phyloP scores from a whole-genome alignment of 1,140 invertebrate genomes.

The Chymomyza costata region DNA sequence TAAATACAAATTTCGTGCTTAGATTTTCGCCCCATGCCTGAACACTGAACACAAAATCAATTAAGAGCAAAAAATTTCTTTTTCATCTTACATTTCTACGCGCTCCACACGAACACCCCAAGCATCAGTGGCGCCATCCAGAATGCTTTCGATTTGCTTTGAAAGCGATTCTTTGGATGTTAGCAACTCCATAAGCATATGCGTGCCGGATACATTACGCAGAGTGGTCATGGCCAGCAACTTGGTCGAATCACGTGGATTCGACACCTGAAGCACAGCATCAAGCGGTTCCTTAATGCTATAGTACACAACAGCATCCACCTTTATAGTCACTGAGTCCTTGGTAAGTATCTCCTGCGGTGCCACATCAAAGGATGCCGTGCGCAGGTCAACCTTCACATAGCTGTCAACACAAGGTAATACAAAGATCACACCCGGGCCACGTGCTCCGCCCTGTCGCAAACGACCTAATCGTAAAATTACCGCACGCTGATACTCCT shows the following conservation, averaged over 20 bases:
- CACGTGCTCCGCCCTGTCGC: conserved; percentile 68
- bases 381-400: conserved; percentile 88
- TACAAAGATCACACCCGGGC: conserved; percentile 90
- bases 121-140: conserved; percentile 89
- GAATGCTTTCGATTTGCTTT: conserved; percentile 47
- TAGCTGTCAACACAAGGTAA: conserved; percentile 92
- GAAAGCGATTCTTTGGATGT: conserved; percentile 91
- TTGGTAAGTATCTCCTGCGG: conserved; percentile 87
- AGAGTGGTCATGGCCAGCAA: conserved; percentile 90
- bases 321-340: conserved; percentile 93
- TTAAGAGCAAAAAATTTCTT: conserved; percentile 56
- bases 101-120: conserved; percentile 98
- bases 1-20: no score
- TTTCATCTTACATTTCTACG: conserved; percentile 90
- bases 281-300: conserved; percentile 85
- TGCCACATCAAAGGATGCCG: conserved; percentile 77
- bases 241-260: conserved; percentile 86
- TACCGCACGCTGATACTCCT: conserved; percentile 90
- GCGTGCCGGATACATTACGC: conserved; percentile 92
- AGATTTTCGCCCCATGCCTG: no score
- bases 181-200: conserved; percentile 82
- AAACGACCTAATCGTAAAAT: conserved; percentile 90
- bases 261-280: conserved; percentile 85
- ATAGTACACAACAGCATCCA: conserved; percentile 95
- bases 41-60: no score